Conservation (phyloP, 2,888 invertebrate species). For the Zootermopsis nevadensis region DNA sequence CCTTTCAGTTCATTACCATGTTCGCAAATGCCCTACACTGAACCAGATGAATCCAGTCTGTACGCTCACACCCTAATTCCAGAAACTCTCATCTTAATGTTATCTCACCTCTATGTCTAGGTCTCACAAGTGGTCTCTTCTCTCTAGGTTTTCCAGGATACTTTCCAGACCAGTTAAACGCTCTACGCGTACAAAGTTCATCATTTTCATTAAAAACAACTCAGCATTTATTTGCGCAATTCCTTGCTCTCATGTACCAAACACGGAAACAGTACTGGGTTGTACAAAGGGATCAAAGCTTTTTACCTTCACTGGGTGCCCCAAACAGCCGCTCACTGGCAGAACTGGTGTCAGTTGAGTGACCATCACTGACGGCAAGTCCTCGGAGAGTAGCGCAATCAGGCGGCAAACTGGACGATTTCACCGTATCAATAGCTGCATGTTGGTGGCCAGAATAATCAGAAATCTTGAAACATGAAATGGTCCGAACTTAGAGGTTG, state of each 20-base stretch:
- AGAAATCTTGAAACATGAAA: slow-evolving; percentile 15
- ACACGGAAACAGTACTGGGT: not conserved
- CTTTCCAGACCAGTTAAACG: not conserved
- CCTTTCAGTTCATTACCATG: too few relatives aligned
- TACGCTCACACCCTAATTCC: too few relatives aligned
- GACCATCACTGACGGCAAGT: slow-evolving; percentile 61
- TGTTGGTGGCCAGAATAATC: slow-evolving; percentile 42
- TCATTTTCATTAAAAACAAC: not conserved
- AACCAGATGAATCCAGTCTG: too few relatives aligned
- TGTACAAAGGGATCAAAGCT: not conserved
- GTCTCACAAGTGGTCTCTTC: too few relatives aligned
- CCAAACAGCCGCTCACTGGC: slow-evolving; percentile 64
- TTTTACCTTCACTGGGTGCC: slow-evolving; percentile 60
- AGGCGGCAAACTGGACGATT: slow-evolving; percentile 61
- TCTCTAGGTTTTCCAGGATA: too few relatives aligned
- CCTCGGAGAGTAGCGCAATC: slow-evolving; percentile 58
- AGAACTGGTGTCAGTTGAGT: slow-evolving; percentile 67
- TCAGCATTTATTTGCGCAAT: not conserved
- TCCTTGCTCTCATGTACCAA: not conserved
- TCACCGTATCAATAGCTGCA: slow-evolving; percentile 42
- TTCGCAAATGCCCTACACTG: too few relatives aligned
- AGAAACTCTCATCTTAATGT: too few relatives aligned
- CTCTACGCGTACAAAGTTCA: too few relatives aligned
- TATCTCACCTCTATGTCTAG: too few relatives aligned
- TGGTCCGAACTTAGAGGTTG: too few relatives aligned